These are phyloP conservation scores for Acromyrmex heyeri DNA, from an alignment of 1,140 invertebrate species.

Conservation along the genomic window DNA sequence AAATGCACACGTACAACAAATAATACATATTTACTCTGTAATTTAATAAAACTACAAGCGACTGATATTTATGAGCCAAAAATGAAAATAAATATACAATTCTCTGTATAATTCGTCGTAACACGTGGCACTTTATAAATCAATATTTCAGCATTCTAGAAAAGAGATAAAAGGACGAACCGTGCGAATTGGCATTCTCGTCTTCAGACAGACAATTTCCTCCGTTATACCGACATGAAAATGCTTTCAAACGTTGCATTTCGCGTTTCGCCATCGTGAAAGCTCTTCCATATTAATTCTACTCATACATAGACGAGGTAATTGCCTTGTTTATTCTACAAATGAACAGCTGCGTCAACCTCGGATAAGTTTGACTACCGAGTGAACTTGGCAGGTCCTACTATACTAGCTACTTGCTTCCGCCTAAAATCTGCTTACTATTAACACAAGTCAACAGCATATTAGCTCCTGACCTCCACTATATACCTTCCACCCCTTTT, in stretches of 20 bases:
- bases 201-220: neutral
- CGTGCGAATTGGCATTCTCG: conserved; percentile 24
- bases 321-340: conserved; percentile 21
- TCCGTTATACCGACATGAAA: conserved; percentile 18
- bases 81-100: conserved; percentile 7
- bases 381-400: conserved; percentile 31
- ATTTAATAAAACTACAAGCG: neutral
- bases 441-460: conserved; percentile 45
- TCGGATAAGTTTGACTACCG: neutral
- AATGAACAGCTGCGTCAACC: conserved; percentile 36
- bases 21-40: neutral
- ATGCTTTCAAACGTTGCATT: conserved; percentile 41
- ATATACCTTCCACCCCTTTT: conserved; percentile 59
- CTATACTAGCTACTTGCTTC: conserved; percentile 9
- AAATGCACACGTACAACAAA: neutral
- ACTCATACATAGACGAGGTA: neutral
- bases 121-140: conserved; percentile 41
- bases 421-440: conserved; percentile 20
- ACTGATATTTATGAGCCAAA: neutral
- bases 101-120: conserved; percentile 1
- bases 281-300: conserved; percentile 14
- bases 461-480: conserved; percentile 52
- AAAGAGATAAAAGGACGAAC: conserved; percentile 27
- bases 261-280: neutral
- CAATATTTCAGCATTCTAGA: conserved; percentile 28